These are phyloP conservation scores for Belonocnema kinseyi DNA, from an alignment of 1,140 invertebrate species.

Conservation along the genomic window DNA sequence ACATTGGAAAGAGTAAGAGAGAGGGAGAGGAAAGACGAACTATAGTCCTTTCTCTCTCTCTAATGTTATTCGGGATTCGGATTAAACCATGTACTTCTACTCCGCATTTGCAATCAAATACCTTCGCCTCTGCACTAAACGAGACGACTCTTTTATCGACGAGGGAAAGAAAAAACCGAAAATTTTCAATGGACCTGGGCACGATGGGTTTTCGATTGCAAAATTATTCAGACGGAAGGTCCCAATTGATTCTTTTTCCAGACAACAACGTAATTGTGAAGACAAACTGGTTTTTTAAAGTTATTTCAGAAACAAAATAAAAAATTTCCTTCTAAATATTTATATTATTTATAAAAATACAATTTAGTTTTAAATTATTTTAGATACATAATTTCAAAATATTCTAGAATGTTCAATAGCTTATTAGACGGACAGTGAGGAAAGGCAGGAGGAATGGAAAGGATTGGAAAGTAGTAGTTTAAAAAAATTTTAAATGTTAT, in stretches of 20 bases:
- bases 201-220: background rate
- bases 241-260: background rate
- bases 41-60: constrained; percentile 50
- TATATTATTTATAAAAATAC: too few species aligned
- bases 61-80: constrained; percentile 65
- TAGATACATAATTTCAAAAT: too few species aligned
- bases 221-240: background rate
- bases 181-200: constrained; percentile 11
- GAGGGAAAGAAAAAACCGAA: constrained; percentile 5
- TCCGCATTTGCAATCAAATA: constrained; percentile 59
- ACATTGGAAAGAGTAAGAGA: constrained; percentile 32
- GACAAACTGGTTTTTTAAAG: background rate
- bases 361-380: too few species aligned
- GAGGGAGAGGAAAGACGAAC: constrained; percentile 44
- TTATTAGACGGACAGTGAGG: too few species aligned
- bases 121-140: constrained; percentile 41
- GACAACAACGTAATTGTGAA: background rate
- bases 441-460: too few species aligned
- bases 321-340: too few species aligned
- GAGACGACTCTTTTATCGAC: constrained; percentile 25
- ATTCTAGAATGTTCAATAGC: too few species aligned
- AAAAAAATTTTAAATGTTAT: too few species aligned
- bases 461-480: too few species aligned
- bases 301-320: too few species aligned
- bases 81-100: constrained; percentile 63